Conservation (phyloP, 2,888 invertebrate genomes). For the Lingula anatina region DNA sequence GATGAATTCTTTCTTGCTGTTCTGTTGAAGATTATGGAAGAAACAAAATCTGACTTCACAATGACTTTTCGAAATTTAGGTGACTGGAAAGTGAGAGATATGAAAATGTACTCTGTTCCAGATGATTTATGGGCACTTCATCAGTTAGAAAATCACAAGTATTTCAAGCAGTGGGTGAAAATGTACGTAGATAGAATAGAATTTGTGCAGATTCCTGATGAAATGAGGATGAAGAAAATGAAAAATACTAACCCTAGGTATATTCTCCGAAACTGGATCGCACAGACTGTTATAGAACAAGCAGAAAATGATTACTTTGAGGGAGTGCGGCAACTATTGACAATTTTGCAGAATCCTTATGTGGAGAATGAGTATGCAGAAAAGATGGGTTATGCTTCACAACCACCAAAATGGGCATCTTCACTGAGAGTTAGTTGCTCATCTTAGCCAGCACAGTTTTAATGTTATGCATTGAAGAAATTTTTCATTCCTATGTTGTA, state of each 20-base stretch:
- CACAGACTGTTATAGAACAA: conserved; percentile 29
- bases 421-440: conserved; percentile 40
- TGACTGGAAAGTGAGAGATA: conserved; percentile 55
- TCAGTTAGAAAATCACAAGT: conserved; percentile 20
- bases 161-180: conserved; percentile 26
- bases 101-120: conserved; percentile 52
- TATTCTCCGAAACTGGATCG: conserved; percentile 44
- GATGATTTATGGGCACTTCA: conserved; percentile 57
- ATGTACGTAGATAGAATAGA: conserved; percentile 22
- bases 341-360: conserved; percentile 28
- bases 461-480: too few species aligned
- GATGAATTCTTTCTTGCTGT: conserved; percentile 31
- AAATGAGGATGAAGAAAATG: conserved; percentile 21
- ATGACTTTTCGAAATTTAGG: conserved; percentile 60
- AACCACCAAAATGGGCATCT: conserved; percentile 37
- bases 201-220: conserved; percentile 13
- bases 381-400: conserved; percentile 23
- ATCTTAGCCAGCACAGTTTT: too few species aligned
- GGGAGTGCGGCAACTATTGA: conserved; percentile 16
- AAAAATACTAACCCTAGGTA: conserved; percentile 34
- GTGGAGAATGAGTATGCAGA: conserved; percentile 27
- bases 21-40: conserved; percentile 38
- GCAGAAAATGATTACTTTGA: conserved; percentile 31
- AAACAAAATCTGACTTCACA: conserved; percentile 33
- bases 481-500: too few species aligned